Base-by-base conservation (phyloP, 2,888 invertebrate genomes). In the Folsomia candida region DNA sequence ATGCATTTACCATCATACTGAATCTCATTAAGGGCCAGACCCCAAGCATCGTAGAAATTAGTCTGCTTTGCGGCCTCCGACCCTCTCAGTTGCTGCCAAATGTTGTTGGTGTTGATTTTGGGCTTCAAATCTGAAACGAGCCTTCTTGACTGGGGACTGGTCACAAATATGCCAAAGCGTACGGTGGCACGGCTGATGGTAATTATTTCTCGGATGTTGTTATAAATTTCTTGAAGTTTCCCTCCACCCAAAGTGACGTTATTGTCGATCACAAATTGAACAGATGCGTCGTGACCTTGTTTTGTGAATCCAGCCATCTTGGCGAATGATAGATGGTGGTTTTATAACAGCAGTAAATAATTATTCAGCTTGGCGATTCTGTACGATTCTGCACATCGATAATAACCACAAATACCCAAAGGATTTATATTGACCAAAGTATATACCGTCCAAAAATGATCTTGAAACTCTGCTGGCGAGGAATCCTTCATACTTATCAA, bases 201-300 rank as follows among this genome's bases (percentile, higher is more conserved):
- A 9, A 9, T 11, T 11, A 47, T 9, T 9, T 47, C 47, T 47
- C 47, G 47, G 18, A 47, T 47, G 47, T 47, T 9, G 47, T 47
- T 47, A 47, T 9, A 47, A 47, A 47, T 18, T 47, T 47, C 47
- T 9, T 9, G 18, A 47, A 47, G 9, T 47, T 47, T 47, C 47
- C 18, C 9, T 9, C 47, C 47, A 9, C 47, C 18, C 18, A 47
- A 18, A 47, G 47, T 11, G 47, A 18, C 9, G 18, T 47, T 47
- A 11, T 9, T 47, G 18, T 47, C 47, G 47, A 47, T 47, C 18
- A 47, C 18, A 47, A 47, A 11, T 18, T 11, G 18, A 47, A 47
- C 18, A 9, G 47, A 47, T 47, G 47, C 47, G 18, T 47, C 47
- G 62, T 57, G 71, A 71, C 66, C 68, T n/a, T n/a, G n/a, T n/a